These are phyloP conservation scores for Drosophila melanogaster DNA, from an alignment of 1,140 invertebrate species.

Conservation along the genomic window DNA sequence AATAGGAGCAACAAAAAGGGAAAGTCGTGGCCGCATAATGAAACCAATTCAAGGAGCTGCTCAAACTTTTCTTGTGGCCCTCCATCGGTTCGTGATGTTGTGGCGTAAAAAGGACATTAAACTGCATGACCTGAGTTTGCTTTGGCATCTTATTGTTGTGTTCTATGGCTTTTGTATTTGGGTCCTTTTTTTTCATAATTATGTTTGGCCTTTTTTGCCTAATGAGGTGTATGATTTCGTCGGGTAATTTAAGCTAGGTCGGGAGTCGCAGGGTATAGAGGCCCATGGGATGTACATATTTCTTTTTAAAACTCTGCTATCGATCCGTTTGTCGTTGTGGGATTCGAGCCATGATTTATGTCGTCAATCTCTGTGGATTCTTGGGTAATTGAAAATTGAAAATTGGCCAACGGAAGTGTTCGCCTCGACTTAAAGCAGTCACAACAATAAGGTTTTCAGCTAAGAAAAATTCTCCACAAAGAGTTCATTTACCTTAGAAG, in stretches of 20 bases:
- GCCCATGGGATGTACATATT: slow-evolving; percentile 1
- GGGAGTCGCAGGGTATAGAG: neutral
- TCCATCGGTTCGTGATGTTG: slow-evolving; percentile 45
- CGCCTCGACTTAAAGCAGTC: slow-evolving; percentile 15
- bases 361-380: slow-evolving; percentile 8
- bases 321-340: slow-evolving; percentile 11
- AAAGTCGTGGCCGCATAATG: slow-evolving; percentile 54
- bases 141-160: slow-evolving; percentile 27
- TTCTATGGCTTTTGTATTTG: slow-evolving; percentile 25
- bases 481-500: slow-evolving; percentile 62
- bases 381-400: slow-evolving; percentile 38
- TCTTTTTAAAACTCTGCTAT: slow-evolving; percentile 2
- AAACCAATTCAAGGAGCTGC: slow-evolving; percentile 15
- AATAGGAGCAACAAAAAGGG: slow-evolving; percentile 31
- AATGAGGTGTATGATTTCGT: slow-evolving; percentile 54
- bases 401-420: slow-evolving; percentile 17
- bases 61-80: slow-evolving; percentile 37
- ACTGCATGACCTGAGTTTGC: slow-evolving; percentile 52
- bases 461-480: slow-evolving; percentile 11
- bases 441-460: slow-evolving; percentile 2
- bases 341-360: slow-evolving; percentile 25
- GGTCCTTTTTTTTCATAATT: slow-evolving; percentile 29
- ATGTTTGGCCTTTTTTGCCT: slow-evolving; percentile 28
- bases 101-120: slow-evolving; percentile 76
- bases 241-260: slow-evolving; percentile 24